Evolutionary conservation across 1,140 invertebrate genomes (phyloP), one percentile per base, ranked within the genome.

Genomic region (Heliothis subflexa): DNA sequence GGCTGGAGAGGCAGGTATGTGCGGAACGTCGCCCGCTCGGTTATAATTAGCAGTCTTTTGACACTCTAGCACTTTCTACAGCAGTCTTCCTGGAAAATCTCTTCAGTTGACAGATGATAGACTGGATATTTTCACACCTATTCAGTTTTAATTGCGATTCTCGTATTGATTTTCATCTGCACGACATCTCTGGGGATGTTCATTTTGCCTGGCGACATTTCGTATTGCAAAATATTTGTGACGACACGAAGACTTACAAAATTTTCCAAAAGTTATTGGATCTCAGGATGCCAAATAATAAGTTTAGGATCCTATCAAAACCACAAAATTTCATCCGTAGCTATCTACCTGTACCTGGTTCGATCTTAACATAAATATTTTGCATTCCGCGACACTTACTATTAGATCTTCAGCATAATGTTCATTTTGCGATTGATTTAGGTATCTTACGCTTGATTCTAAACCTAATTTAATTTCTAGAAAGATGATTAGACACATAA

Each of bases 41-140:
- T 82, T 90, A 92, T 88, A 87, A 88, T 90, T 90, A 90, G 88
- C 78, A 83, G 86, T 86, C 82, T 83, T 88, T 82, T 89, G 82
- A 80, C 81, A 81, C 78, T 74, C 57, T 72, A 59, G 80, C 74
- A 74, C 81, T 80, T 71, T 77, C 79, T 74, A 76, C 66, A 16
- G 18, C 59, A 52, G 54, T 72, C 73, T 64, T 62, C 47, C 57
- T 52, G 47, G 47, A 75, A 75, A 25, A 75, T 64, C 13, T 21
- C 45, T 52, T n/a, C 47, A 52, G 57, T 21, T 33, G 73, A 61
- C 47, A 52, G 71, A 7, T 47, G 49, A 54, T 45, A 28, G 13
- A 33, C 4, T 14, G 45, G 12, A 55, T 55, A 21, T 59, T 59
- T 64, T 45, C 61, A 64, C 61, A 64, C 14, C 33, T 40, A 33